A percentile compares a stretch with the other conserved stretches of the same genome.
Evolutionary conservation across 2,797 vertebrate genomes (phyloP).

Genomic region (Thalassophryne amazonica): DNA sequence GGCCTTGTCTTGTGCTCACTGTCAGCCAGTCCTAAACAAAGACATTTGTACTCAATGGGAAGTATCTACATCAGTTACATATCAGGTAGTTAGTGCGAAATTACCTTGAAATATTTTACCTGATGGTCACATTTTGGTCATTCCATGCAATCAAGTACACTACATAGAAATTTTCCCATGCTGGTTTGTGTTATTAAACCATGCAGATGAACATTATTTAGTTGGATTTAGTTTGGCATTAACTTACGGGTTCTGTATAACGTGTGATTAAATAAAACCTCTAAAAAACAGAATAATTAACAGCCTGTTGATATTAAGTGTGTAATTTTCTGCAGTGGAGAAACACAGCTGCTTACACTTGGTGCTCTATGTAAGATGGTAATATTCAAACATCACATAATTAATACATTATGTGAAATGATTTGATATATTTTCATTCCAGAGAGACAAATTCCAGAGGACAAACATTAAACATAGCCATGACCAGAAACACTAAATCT

Average conservation of each 20-base stretch:
- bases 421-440: too few relatives aligned
- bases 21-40: constrained; percentile 41
- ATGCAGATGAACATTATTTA: constrained; percentile 17
- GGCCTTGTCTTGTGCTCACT: constrained; percentile 25
- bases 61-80: constrained; percentile 3
- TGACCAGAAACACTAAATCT: too few relatives aligned
- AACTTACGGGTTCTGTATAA: constrained; percentile 48
- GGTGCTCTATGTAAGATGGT: too few relatives aligned
- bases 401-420: too few relatives aligned
- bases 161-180: neutral
- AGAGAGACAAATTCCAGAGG: too few relatives aligned
- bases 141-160: constrained; percentile 3
- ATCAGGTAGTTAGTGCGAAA: too few relatives aligned
- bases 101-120: neutral
- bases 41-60: constrained; percentile 27
- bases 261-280: too few relatives aligned
- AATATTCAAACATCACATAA: too few relatives aligned
- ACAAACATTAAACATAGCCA: too few relatives aligned
- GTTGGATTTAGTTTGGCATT: constrained; percentile 38
- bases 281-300: constrained; percentile 14
- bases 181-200: constrained; percentile 7
- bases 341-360: too few relatives aligned
- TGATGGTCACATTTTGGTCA: neutral
- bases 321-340: neutral
- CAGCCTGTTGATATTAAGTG: constrained; percentile 3